Conservation (phyloP, 2,888 invertebrate species). For the Dicranocentrus wangi region DNA sequence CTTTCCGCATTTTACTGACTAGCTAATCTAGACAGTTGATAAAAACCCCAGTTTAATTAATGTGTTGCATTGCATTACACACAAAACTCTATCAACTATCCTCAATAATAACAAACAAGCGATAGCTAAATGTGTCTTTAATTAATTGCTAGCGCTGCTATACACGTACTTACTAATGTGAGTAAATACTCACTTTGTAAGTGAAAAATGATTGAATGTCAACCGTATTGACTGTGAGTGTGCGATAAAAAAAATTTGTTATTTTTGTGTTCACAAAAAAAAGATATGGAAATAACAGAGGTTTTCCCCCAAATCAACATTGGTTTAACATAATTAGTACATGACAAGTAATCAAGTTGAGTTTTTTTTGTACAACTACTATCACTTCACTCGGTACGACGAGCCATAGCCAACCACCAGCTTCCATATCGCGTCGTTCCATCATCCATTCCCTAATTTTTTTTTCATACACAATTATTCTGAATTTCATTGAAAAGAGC, state of each 20-base stretch:
- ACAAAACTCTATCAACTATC: background rate
- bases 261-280: background rate
- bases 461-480: too few species aligned
- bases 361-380: background rate
- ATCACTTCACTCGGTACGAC: too few species aligned
- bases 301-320: constrained; percentile 32
- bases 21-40: constrained; percentile 35
- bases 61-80: background rate
- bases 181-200: too few species aligned
- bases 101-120: background rate
- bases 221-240: too few species aligned
- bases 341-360: constrained; percentile 35
- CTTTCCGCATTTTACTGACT: constrained; percentile 45
- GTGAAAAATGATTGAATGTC: too few species aligned
- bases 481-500: too few species aligned
- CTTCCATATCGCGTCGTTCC: too few species aligned
- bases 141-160: background rate
- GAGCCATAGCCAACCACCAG: too few species aligned
- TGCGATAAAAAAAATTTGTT: too few species aligned
- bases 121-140: background rate
- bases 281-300: constrained; percentile 23
- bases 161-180: too few species aligned
- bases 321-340: constrained; percentile 53
- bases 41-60: constrained; percentile 7
- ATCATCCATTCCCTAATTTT: too few species aligned